These are phyloP conservation scores for Acanthisitta chloris DNA, from an alignment of 2,113 vertebrate genomes.

Conservation along the genomic window DNA sequence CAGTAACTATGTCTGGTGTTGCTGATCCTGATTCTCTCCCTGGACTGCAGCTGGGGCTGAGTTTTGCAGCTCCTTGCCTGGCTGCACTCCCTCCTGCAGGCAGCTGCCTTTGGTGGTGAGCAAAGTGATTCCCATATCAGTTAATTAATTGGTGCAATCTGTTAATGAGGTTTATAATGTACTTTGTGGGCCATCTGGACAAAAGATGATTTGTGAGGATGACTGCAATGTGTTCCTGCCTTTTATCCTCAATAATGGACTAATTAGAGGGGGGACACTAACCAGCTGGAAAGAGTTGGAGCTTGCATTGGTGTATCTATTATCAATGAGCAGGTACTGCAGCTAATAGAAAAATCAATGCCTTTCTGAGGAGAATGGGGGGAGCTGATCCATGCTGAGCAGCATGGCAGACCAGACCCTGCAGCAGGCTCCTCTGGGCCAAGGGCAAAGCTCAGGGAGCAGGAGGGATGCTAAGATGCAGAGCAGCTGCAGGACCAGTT, in stretches of 20 bases:
- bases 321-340: background rate
- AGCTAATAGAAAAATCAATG: background rate
- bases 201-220: background rate
- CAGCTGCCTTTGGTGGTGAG: background rate
- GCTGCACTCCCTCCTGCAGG: background rate
- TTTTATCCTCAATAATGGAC: background rate
- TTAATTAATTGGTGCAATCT: slow-evolving; percentile 35
- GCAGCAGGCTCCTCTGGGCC: background rate
- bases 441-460: background rate
- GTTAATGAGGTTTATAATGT: slow-evolving; percentile 19
- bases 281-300: background rate
- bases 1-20: fast-evolving
- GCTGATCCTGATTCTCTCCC: background rate
- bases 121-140: background rate
- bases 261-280: background rate
- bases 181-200: slow-evolving; percentile 27
- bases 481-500: background rate
- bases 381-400: background rate
- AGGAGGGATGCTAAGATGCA: background rate
- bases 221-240: background rate
- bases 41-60: background rate
- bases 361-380: background rate
- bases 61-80: background rate
- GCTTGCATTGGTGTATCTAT: background rate
- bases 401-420: fast-evolving